These are phyloP conservation scores for Melinaea marsaeus DNA, from an alignment of 2,888 invertebrate genomes.

Conservation along the genomic window DNA sequence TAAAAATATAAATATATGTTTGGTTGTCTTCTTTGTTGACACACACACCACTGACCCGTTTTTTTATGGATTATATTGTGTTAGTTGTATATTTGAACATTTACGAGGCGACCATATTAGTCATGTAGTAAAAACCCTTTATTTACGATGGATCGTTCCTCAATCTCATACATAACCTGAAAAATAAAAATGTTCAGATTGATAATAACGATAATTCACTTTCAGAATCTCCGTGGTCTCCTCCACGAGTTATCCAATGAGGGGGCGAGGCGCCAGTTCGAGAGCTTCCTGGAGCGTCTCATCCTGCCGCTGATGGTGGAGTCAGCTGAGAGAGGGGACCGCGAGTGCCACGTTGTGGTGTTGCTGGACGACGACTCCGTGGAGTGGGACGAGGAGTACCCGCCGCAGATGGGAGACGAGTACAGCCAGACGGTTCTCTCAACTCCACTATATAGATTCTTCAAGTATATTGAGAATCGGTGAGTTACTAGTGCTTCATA, in stretches of 20 bases:
- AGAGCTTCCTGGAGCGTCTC: constrained; percentile 95
- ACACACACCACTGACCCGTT: too few species aligned
- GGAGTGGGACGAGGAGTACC: constrained; percentile 99
- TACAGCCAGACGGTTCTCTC: constrained; percentile 98
- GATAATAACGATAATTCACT: not conserved
- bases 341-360: constrained; percentile 97
- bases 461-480: constrained; percentile 98
- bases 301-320: constrained; percentile 98
- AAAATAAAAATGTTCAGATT: too few species aligned
- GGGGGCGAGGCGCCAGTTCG: constrained; percentile 98
- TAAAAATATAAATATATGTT: too few species aligned
- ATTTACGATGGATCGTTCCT: too few species aligned
- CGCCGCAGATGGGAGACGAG: constrained; percentile 99
- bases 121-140: too few species aligned
- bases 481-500: too few species aligned
- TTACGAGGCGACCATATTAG: too few species aligned
- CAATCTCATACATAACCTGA: too few species aligned
- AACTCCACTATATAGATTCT: constrained; percentile 97
- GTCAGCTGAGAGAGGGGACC: constrained; percentile 94
- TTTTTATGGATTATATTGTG: too few species aligned
- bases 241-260: constrained; percentile 99
- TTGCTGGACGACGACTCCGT: constrained; percentile 95
- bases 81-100: too few species aligned
- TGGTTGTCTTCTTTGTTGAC: too few species aligned
- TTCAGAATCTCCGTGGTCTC: constrained; percentile 94